Evolutionary conservation across 2,113 vertebrate genomes (phyloP).

Genomic region (Nerophis ophidion): DNA sequence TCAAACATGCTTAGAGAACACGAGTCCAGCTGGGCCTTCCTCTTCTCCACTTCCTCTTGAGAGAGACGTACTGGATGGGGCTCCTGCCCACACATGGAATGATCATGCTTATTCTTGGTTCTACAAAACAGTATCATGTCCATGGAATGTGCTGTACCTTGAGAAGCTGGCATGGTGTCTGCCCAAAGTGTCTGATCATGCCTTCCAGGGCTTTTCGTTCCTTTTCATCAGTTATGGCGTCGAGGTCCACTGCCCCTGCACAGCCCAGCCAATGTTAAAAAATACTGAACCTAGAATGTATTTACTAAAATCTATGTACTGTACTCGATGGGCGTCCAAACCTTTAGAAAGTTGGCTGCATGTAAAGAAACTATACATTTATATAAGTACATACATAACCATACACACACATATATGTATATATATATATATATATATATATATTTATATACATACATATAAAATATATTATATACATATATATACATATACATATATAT

Average conservation of each 20-base stretch:
- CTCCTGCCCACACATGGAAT: conserved; percentile 68
- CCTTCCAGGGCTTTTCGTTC: conserved; percentile 95
- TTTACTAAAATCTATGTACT: neutral
- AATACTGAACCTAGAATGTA: neutral
- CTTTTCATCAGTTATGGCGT: conserved; percentile 92
- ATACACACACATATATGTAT: too few relatives aligned
- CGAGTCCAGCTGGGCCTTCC: conserved; percentile 78
- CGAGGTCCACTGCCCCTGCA: conserved; percentile 92
- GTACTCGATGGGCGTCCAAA: too few relatives aligned
- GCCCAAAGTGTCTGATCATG: conserved; percentile 99
- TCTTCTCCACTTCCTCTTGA: conserved; percentile 85
- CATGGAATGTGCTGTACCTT: conserved; percentile 72
- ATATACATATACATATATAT: too few relatives aligned
- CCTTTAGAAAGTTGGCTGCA: too few relatives aligned
- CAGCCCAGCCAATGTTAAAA: neutral
- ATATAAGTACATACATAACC: too few relatives aligned
- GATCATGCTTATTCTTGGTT: neutral
- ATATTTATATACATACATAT: too few relatives aligned
- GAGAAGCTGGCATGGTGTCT: conserved; percentile 92
- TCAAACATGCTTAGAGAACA: conserved; percentile 85
- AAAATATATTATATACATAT: too few relatives aligned
- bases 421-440: too few relatives aligned
- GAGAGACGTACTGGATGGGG: conserved; percentile 88
- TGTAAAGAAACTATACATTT: too few relatives aligned
- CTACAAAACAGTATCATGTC: neutral